Evolutionary conservation across 2,113 vertebrate genomes (phyloP), one percentile per base, ranked within the genome.

Genomic region (Spea bombifrons): DNA sequence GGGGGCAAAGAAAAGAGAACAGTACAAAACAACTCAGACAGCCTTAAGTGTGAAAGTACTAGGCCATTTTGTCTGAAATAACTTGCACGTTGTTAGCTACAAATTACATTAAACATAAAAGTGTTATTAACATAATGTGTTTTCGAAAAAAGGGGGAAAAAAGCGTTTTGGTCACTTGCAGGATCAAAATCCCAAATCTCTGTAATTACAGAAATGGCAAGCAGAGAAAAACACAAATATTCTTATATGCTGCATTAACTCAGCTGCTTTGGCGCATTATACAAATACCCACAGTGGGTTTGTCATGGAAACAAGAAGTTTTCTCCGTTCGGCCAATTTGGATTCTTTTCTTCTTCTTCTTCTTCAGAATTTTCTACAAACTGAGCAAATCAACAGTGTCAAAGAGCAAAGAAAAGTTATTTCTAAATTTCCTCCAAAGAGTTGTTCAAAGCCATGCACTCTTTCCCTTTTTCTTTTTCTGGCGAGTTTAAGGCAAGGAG

Each of bases 351-450:
- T 30, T 30, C 7, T 67, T 30, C 7, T 67, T 67, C 66, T 9
- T 44, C 16, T 45, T 45, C 30, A 4, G 17, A 72, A 16, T 53
- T 44, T 72, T 53, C 48, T n/a, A 59, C 71, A 15, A 59, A 59
- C 45, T 63, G 12, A 77, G 66, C 45, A 52, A 78, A 71, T 71
- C 59, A 64, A 64, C 48, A 64, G 71, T 50, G 78, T 74, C 78
- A 68, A 80, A 50, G 71, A 74, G 70, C 67, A 74, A 66, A 73
- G 3, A 73, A 79, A 80, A 80, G 78, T 80, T 80, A 46, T 68
- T 80, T 74, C 71, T 66, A 48, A 6, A 67, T 50, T 61, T 46
- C 59, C 71, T 80, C 78, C 7, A 52, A 68, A 71, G 77, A 74
- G 71, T 61, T 44, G 65, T 53, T 80, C 45, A 67, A 75, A 80